Base-by-base conservation (phyloP, 2,888 invertebrate genomes). In the Escarpia spicata region DNA sequence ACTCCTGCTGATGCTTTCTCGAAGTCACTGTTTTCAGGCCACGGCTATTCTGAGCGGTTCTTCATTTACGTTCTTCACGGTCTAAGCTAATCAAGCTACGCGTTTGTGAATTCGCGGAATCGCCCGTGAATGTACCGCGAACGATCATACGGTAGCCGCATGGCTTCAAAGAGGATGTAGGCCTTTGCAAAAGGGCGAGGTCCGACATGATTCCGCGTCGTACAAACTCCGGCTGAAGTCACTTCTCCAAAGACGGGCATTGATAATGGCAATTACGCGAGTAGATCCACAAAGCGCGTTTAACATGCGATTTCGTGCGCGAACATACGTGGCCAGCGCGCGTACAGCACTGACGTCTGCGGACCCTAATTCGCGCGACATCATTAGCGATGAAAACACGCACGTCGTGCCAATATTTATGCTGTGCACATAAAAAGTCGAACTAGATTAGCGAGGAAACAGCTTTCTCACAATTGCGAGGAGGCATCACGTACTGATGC, bases 291-390 rank as follows among this genome's bases (percentile, higher is more conserved):
- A 75, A 75, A 75, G 75, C n/a, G 75, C 19, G n/a, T 75, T 75
- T 75, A 75, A 75, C 75, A 26, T 26, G 75, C 75, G 75, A 75
- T 75, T 75, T 75, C 75, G n/a, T 75, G 75, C 75, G 75, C n/a
- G 75, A 4, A 75, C 75, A 75, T 26, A 26, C 75, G 75, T 75
- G 75, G 75, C 75, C 19, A 19, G 75, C 15, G n/a, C 19, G 75
- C 75, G 26, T 26, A 26, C 4, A 19, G 75, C 26, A 26, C n/a
- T n/a, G 75, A 60, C n/a, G 75, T 26, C 0, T 75, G n/a, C 19
- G 2, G 75, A 75, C 75, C 75, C 26, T 26, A 26, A 75, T 75
- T 19, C 75, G 4, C 19, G 19, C 75, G 19, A 75, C 75, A 75
- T 75, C 75, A 75, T 75, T 75, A 75, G 75, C n/a, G 75, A 26